A percentile compares a stretch with the other conserved stretches of the same genome.
Conservation (phyloP, 2,797 vertebrate genomes). For the Myripristis murdjan region DNA sequence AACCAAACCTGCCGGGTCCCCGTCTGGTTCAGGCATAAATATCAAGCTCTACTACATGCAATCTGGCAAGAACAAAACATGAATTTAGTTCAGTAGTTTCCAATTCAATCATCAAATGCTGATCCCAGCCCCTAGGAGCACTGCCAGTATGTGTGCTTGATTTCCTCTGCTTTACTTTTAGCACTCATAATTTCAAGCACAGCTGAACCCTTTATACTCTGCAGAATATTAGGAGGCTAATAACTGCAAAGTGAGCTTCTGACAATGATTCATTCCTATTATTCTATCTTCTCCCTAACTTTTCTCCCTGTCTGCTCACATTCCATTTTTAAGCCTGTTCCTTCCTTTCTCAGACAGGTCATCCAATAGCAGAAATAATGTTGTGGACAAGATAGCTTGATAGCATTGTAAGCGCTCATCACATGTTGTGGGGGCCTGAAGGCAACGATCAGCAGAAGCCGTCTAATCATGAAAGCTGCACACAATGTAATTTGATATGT, state of each 20-base stretch:
- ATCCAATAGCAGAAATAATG: conserved; percentile 22
- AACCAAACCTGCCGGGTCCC: too few species aligned
- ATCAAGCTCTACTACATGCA: neutral
- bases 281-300: conserved; percentile 21
- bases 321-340: conserved; percentile 24
- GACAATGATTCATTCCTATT: conserved; percentile 26
- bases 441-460: conserved; percentile 4
- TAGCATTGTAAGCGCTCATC: conserved; percentile 14
- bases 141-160: conserved; percentile 27
- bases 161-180: conserved; percentile 55
- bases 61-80: neutral
- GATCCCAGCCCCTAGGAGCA: conserved; percentile 9
- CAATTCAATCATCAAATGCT: neutral
- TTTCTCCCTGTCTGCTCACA: conserved; percentile 21
- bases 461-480: conserved; percentile 6
- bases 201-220: conserved; percentile 53
- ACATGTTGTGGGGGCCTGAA: neutral
- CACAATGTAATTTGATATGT: neutral
- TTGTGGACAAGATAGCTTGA: conserved; percentile 32
- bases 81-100: conserved; percentile 10
- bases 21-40: too few species aligned
- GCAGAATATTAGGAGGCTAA: conserved; percentile 47
- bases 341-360: conserved; percentile 20
- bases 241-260: conserved; percentile 44
- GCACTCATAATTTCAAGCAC: conserved; percentile 57